Evolutionary conservation across 2,113 vertebrate genomes (phyloP), one percentile per base, ranked within the genome.

Genomic region (Brevimyrus niger): DNA sequence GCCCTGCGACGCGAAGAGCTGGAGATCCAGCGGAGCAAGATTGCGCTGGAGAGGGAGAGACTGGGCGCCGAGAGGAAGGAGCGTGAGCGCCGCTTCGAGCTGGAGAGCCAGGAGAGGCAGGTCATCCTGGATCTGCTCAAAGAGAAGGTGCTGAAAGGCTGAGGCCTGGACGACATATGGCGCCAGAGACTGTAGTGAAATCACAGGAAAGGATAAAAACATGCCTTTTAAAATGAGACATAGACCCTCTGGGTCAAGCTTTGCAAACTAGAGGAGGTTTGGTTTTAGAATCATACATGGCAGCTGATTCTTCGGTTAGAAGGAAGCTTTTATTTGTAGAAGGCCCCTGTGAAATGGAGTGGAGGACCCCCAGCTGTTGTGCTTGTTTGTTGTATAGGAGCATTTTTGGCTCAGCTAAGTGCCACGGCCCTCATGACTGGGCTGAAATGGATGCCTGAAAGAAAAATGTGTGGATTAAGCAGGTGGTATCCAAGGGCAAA

Each of bases 101-200:
- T 96, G 85, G 96, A 96, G 93, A 96, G 96, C 87, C 95, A 96
- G 90, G 96, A 96, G 93, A 94, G 96, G 88, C 95, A 96, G 93
- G 96, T 96, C 90, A 96, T 96, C 90, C 89, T 96, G 88, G 95
- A 96, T 87, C 93, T 96, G 90, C 90, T 96, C 8, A 96, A 96
- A 90, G 95, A 96, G 88, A 96, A 95, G 90, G 95, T 96, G 89
- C 92, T 96, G 48, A 96, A 95, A 89, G 91, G 92, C 46, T 95
- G 93, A 94, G 89, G 47, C 42, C 23, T 31, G 23, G n/a, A 35
- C 6, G 21, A 10, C 38, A 50, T 19, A 42, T 42, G 55, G 69
- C 51, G n/a, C 17, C 53, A 84, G 82, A 86, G 46, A 48, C 9
- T 85, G 73, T 10, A 89, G 11, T 38, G 53, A n/a, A 44, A 58